A percentile compares a stretch with the other conserved stretches of the same genome.
Conservation (phyloP, 2,113 vertebrate species). For the Columbina picui region DNA sequence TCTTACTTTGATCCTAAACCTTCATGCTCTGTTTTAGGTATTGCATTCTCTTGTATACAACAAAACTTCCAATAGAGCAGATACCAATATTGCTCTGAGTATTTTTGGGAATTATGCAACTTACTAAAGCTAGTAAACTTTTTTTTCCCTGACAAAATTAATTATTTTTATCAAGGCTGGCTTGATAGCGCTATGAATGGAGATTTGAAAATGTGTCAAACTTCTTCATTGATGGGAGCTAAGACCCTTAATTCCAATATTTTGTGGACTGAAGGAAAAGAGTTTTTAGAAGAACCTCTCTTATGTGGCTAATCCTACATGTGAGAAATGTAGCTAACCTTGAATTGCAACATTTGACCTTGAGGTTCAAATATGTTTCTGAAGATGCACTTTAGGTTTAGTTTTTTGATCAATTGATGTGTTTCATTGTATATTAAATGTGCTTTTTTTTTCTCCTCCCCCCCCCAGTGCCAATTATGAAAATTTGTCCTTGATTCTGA, state of each 20-base stretch:
- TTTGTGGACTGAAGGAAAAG: not conserved
- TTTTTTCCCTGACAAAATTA: not conserved
- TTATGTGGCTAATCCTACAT: not conserved
- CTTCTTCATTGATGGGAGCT: not conserved
- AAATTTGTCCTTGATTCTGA: not conserved
- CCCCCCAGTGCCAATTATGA: not conserved
- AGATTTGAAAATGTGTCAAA: not conserved
- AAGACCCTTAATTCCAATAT: not conserved
- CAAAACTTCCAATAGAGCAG: not conserved
- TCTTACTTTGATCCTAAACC: not conserved
- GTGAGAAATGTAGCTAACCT: not conserved
- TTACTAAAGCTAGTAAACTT: constrained; percentile 51
- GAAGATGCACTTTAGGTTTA: not conserved
- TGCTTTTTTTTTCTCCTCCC: too few species aligned
- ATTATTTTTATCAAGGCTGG: not conserved
- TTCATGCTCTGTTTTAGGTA: not conserved
- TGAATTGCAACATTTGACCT: not conserved
- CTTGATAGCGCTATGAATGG: not conserved
- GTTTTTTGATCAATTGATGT: not conserved
- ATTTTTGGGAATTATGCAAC: constrained; percentile 54
- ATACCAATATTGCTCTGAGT: not conserved
- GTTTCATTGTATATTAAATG: not conserved
- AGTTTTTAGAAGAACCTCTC: not conserved
- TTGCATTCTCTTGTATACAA: not conserved
- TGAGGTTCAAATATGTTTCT: not conserved